Evolutionary conservation across 92 coral and sea anemone species (phyloP), one percentile per base, ranked within the genome.

Genomic region (Phenganax marumi): DNA sequence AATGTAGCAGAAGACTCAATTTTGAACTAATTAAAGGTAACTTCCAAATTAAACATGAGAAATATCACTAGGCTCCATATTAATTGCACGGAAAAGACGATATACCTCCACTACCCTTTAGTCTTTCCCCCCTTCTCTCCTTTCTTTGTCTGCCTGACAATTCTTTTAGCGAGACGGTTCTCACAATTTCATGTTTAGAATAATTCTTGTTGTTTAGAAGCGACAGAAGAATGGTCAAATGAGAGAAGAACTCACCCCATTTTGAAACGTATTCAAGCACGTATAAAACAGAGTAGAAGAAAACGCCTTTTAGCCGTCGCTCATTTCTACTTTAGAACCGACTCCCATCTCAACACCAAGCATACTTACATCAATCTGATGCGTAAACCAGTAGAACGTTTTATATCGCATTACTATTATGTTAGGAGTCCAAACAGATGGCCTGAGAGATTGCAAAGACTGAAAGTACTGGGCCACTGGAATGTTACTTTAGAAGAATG

Each of bases 221-320:
- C 88, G 23, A 96, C 99, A 25, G 99, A 96, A 73, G 96, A 96
- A 76, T 96, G 97, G 97, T 96, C 93, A 88, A 91, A 91, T 74
- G 84, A 73, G 24, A 69, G 75, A 16, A 83, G 69, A 63, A 58
- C 85, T 17, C 92, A 81, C 58, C 85, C 92, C 3, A 92, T 90
- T 80, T 87, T 97, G 43, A 81, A 81, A 63, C 88, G 89, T 69
- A 90, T 96, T 83, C 73, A 81, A 55, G 77, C 88, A 48, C 87
- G 84, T 52, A 91, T 92, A 56, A 82, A 81, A 13, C 82, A 80
- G 52, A 86, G 55, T 57, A 66, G 10, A 74, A 55, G 54, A 53
- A 60, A 88, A 66, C 93, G 88, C 73, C 86, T 89, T 83, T 89
- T 91, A 21, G 88, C 90, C 55, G 87, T 92, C 23, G 95, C 96